These are phyloP conservation scores for Thamnophis sirtalis DNA, from an alignment of 2,113 vertebrate species.

Conservation along the genomic window DNA sequence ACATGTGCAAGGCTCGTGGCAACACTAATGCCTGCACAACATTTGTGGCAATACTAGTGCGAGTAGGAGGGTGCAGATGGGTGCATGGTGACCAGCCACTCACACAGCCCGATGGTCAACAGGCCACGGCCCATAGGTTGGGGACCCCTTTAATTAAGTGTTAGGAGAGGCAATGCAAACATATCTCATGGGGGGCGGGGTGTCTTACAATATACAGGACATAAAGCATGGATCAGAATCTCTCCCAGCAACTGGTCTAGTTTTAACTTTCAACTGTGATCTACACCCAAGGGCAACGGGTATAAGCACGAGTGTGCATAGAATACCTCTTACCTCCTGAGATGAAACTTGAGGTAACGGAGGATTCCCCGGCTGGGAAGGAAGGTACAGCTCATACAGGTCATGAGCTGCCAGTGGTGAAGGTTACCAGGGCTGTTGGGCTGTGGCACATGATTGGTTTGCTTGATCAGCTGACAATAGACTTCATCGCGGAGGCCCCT, in stretches of 20 bases:
- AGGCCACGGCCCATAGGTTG: no score
- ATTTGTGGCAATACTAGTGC: no score
- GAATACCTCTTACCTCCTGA: slow-evolving; percentile 74
- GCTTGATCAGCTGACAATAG: slow-evolving; percentile 92
- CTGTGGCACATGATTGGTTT: slow-evolving; percentile 90
- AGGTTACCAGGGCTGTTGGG: slow-evolving; percentile 83
- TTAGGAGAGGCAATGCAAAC: background rate
- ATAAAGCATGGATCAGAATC: background rate
- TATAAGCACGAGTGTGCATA: background rate
- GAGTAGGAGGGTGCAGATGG: no score
- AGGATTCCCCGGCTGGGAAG: slow-evolving; percentile 85
- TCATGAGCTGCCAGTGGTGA: slow-evolving; percentile 88
- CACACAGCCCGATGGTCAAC: no score
- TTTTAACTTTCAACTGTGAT: background rate
- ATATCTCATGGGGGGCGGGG: background rate
- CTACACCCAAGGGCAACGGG: background rate
- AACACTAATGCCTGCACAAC: no score
- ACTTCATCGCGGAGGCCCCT: slow-evolving; percentile 87
- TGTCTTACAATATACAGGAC: background rate
- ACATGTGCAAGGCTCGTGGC: no score
- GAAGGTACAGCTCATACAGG: slow-evolving; percentile 91
- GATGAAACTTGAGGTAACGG: slow-evolving; percentile 89
- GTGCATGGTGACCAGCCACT: no score
- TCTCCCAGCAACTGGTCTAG: background rate
- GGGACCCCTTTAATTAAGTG: no score